These are phyloP conservation scores for Protobothrops mucrosquamatus DNA, from an alignment of 2,113 vertebrate species.

Conservation along the genomic window DNA sequence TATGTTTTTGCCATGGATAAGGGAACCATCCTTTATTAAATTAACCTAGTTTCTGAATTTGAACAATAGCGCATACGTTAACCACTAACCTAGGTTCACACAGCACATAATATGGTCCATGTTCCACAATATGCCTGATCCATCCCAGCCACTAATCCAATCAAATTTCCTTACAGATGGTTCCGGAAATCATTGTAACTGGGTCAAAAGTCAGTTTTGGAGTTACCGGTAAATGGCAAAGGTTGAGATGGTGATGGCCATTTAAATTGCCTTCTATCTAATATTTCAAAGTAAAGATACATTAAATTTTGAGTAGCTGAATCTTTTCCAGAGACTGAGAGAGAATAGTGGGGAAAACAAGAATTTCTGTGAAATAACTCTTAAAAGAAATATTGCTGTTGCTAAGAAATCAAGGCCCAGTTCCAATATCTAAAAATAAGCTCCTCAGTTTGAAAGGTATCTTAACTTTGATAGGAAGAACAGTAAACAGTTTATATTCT, in stretches of 20 bases:
- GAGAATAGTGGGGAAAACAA: background rate
- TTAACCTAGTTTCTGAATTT: background rate
- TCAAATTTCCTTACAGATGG: background rate
- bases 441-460: background rate
- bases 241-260: background rate
- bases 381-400: background rate
- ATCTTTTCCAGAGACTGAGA: background rate
- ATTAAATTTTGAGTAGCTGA: background rate
- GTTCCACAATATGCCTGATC: background rate
- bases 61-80: background rate
- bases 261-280: background rate
- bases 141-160: background rate
- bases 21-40: background rate
- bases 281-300: background rate
- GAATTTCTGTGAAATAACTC: background rate
- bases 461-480: background rate
- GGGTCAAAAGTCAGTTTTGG: background rate
- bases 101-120: background rate
- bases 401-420: background rate
- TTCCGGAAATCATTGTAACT: background rate
- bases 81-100: background rate
- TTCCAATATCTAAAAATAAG: background rate
- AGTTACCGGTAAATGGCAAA: background rate
- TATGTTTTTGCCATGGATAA: background rate
- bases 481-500: background rate